Percentiles rank a stretch among this genome's conserved stretches.
These are phyloP conservation scores for Deroptyus accipitrinus DNA, from an alignment of 2,113 vertebrate species.

Conservation along the genomic window DNA sequence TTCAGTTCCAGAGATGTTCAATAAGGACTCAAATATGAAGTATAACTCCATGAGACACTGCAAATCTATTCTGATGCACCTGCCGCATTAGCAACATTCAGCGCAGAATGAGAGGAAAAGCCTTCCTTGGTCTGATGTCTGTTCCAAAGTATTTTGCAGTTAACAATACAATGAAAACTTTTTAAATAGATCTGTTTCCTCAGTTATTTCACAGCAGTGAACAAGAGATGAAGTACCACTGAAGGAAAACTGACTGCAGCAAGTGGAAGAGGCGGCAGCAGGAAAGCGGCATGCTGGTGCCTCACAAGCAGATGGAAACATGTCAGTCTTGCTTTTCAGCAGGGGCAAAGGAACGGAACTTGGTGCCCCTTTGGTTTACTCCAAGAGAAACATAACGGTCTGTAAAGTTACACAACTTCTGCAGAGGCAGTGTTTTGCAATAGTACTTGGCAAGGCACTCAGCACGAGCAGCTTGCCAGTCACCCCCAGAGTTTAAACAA, in stretches of 20 bases:
- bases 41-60: not conserved
- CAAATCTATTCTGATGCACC: not conserved
- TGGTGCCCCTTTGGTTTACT: not conserved
- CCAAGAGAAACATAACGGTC: not conserved
- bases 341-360: not conserved
- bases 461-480: not conserved
- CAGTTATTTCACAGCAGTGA: not conserved
- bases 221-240: not conserved
- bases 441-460: not conserved
- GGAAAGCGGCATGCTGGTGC: not conserved
- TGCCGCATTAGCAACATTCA: not conserved
- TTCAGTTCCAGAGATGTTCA: not conserved
- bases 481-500: not conserved
- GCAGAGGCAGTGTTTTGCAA: slow-evolving; percentile 16
- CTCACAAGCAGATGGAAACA: not conserved
- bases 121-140: not conserved
- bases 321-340: not conserved
- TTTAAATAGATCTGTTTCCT: not conserved
- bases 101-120: not conserved
- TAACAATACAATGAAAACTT: not conserved
- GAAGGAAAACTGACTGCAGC: not conserved
- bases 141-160: not conserved
- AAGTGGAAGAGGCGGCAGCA: not conserved
- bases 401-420: not conserved
- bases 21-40: not conserved